phyloP scores from a whole-genome alignment of 1,140 invertebrate genomes.

The Carposina sasakii region DNA sequence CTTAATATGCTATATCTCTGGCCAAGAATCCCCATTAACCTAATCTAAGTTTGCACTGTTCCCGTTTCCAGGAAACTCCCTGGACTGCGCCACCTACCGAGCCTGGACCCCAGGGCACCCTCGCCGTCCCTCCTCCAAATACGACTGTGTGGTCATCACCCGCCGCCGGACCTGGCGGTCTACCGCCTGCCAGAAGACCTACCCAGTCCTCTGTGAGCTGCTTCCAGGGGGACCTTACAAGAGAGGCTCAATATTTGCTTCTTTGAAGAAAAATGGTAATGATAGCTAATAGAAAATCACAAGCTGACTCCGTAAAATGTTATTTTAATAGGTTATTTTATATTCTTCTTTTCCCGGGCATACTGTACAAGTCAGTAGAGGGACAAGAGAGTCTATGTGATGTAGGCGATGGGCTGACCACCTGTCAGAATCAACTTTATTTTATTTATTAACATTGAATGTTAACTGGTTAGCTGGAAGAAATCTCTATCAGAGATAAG shows the following conservation, averaged over 20 bases:
- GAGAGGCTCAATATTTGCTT: constrained; percentile 38
- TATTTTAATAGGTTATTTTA: constrained; percentile 1
- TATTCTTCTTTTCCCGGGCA: constrained; percentile 2
- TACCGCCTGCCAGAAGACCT: constrained; percentile 62
- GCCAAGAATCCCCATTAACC: too few relatives aligned
- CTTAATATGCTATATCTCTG: too few relatives aligned
- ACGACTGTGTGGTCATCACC: constrained; percentile 75
- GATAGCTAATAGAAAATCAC: too few relatives aligned
- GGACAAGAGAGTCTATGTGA: too few relatives aligned
- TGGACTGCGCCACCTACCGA: constrained; percentile 75
- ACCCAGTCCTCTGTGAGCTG: constrained; percentile 77
- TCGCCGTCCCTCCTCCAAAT: constrained; percentile 41
- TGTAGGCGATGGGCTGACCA: too few relatives aligned
- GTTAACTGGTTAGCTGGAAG: too few relatives aligned
- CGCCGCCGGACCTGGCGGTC: constrained; percentile 73
- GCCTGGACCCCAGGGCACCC: constrained; percentile 80
- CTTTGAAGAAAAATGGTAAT: constrained; percentile 18
- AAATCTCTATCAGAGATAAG: too few relatives aligned
- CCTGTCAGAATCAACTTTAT: too few relatives aligned
- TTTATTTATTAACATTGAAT: constrained; percentile 1
- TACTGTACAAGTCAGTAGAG: too few relatives aligned
- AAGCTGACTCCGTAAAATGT: not conserved
- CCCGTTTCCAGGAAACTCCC: constrained; percentile 58
- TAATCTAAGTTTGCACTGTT: too few relatives aligned
- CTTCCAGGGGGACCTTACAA: constrained; percentile 60